phyloP scores from a whole-genome alignment of 2,888 invertebrate species.

The Chydorus sphaericus region DNA sequence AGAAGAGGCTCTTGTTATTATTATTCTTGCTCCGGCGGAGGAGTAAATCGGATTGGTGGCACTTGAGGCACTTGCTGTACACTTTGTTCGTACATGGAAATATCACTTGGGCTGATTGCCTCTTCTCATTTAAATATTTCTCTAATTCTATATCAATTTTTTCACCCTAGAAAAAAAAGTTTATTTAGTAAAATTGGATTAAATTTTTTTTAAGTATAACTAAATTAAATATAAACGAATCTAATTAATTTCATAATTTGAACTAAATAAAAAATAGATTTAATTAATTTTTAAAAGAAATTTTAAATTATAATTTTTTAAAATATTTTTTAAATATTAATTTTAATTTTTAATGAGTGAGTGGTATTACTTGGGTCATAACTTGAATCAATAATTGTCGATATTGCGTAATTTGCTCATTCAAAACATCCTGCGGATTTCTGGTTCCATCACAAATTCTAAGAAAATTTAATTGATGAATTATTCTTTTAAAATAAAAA shows the following conservation, averaged over 20 bases:
- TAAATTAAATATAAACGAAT: too few relatives aligned
- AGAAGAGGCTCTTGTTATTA: slow-evolving; percentile 50
- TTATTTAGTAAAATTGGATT: not conserved
- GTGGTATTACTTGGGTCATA: slow-evolving; percentile 46
- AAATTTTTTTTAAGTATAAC: too few relatives aligned
- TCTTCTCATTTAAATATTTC: slow-evolving; percentile 46
- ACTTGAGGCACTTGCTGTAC: slow-evolving; percentile 54
- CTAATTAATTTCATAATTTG: too few relatives aligned
- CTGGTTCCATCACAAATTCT: slow-evolving; percentile 63
- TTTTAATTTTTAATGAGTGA: too few relatives aligned
- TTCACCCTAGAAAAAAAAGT: slow-evolving; percentile 24
- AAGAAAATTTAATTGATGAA: slow-evolving; percentile 10
- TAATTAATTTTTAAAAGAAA: too few relatives aligned
- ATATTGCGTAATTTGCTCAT: slow-evolving; percentile 66
- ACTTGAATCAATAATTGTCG: slow-evolving; percentile 67
- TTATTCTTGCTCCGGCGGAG: slow-evolving; percentile 51
- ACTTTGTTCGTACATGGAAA: not conserved
- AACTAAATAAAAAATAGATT: too few relatives aligned
- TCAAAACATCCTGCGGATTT: slow-evolving; percentile 53
- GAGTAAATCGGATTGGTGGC: slow-evolving; percentile 51
- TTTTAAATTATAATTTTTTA: too few relatives aligned
- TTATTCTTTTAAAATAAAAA: not conserved
- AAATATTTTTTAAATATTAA: not conserved
- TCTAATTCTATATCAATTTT: slow-evolving; percentile 65
- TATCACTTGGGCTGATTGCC: slow-evolving; percentile 21